Percentiles rank a stretch among this genome's conserved stretches.
phyloP scores from a whole-genome alignment of 2,888 invertebrate genomes.

The Microctonus brassicae region DNA sequence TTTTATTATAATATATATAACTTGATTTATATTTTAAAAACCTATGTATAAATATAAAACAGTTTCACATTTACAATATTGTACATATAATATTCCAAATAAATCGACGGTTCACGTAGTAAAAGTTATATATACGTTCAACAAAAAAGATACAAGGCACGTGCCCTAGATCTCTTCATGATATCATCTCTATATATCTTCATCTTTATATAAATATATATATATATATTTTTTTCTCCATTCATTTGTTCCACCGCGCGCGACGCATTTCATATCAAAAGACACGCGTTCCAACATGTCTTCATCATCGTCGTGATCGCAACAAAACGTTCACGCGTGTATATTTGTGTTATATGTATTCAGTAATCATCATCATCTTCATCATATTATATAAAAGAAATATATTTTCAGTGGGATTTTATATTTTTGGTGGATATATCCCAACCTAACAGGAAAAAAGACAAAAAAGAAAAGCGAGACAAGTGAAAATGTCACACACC shows the following conservation, averaged over 20 bases:
- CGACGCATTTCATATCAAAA: neutral
- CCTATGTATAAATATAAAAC: too few relatives aligned
- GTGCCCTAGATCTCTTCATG: conserved; percentile 5
- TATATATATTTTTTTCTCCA: neutral
- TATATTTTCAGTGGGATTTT: too few relatives aligned
- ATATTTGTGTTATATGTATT: neutral
- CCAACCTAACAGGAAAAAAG: neutral
- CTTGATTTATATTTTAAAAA: too few relatives aligned
- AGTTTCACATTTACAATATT: too few relatives aligned
- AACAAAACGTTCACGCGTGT: neutral
- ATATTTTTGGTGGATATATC: too few relatives aligned
- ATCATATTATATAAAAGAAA: too few relatives aligned
- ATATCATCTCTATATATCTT: neutral
- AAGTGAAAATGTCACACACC: neutral
- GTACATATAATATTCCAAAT: neutral
- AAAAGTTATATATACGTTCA: too few relatives aligned
- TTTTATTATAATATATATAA: too few relatives aligned
- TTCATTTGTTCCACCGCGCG: neutral
- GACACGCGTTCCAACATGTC: neutral
- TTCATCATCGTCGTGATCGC: neutral
- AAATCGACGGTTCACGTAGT: neutral
- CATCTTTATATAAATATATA: neutral
- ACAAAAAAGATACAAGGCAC: conserved; percentile 12
- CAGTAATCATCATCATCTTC: too few relatives aligned
- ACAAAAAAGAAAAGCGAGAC: conserved; percentile 3